Conservation (phyloP, 2,888 invertebrate genomes). For the Dascillus cervinus region DNA sequence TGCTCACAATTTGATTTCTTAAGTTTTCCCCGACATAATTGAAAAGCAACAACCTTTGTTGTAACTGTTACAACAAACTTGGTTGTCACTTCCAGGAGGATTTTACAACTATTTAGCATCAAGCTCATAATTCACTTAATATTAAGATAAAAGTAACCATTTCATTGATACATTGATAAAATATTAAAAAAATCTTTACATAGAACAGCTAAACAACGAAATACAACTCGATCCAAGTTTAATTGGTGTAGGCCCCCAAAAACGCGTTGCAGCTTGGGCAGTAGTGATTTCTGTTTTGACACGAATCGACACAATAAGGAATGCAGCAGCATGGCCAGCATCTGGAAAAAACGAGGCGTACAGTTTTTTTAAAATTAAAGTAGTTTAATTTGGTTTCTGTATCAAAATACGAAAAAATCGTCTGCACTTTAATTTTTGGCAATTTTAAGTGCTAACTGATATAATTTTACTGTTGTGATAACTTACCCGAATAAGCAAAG, state of each 20-base stretch:
- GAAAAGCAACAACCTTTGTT: no score
- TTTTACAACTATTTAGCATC: no score
- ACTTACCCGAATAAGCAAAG: constrained; percentile 35
- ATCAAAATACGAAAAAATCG: not conserved
- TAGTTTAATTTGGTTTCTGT: not conserved
- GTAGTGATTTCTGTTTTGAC: constrained; percentile 39
- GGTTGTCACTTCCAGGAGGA: no score
- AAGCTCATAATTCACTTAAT: no score
- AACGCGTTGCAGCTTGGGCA: constrained; percentile 6
- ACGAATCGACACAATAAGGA: constrained; percentile 44
- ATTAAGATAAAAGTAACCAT: no score
- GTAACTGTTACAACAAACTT: no score
- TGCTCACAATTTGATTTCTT: no score
- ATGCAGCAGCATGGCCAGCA: constrained; percentile 42
- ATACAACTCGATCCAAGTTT: no score
- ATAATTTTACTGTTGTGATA: constrained; percentile 3
- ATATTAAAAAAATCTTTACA: no score
- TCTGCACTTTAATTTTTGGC: not conserved
- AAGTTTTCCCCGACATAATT: no score
- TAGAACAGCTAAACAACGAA: no score
- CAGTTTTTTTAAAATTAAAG: constrained; percentile 3
- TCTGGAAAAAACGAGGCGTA: constrained; percentile 26
- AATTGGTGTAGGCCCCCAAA: constrained; percentile 6
- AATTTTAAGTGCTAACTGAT: not conserved
- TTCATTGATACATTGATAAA: no score